Evolutionary conservation across 2,888 invertebrate species (phyloP), one percentile per base, ranked within the genome.

Genomic region (Rhingia campestris): DNA sequence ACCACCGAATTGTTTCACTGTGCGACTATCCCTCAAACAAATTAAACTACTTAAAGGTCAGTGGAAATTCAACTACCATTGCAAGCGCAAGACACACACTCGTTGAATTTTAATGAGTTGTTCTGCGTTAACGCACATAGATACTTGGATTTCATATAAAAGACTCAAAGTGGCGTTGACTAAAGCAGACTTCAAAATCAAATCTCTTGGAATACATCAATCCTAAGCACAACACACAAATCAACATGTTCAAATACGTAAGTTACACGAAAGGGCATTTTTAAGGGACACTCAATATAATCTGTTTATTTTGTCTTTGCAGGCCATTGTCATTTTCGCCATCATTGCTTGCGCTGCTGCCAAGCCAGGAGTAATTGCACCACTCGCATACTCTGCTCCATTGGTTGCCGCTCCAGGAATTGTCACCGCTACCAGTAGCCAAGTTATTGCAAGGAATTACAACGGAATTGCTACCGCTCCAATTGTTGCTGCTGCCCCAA

Each of bases 381-480:
- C 86, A 33, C 89, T 91, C 73, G 87, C 89, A n/a, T 79, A 79
- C 51, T 84, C 80, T 35, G 70, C 86, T 4, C 84, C 80, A 30
- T 47, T 70, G 30, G 66, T 67, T 10, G 84, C 84, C 10, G 84
- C 72, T 70, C 86, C 43, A 32, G 85, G 72, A 37, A 86, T 89
- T 66, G 86, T 90, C 12, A 89, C 89, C 0, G 86, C 89, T 10
- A 86, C 86, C 6, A 90, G 90, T 41, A 88, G 89, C 82, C 90
- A 90, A 69, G 89, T 89, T 51, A 87, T 91, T 12, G 82, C 89
- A 2, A 89, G 89, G 5, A 88, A 89, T 80, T 88, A 88, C 72
- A 89, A 90, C 87, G 89, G 89, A 32, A 86, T 87, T 59, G 88
- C 88, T 72, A 74, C 88, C 14, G 87, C 93, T 89, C 89, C 92